Conservation (phyloP, 1,140 invertebrate species). For the Drosophila pachea region DNA sequence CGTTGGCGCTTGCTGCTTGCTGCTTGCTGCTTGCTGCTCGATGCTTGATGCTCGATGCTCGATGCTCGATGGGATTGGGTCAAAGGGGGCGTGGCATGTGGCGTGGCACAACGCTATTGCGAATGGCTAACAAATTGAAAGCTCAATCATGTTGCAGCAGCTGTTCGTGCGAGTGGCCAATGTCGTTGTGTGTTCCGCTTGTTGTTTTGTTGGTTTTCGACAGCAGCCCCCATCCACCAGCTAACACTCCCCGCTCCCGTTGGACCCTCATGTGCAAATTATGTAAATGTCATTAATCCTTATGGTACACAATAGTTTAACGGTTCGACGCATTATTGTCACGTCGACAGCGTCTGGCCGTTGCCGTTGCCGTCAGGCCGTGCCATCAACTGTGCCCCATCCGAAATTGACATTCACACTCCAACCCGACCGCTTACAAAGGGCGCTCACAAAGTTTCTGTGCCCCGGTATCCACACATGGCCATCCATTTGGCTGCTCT, state of each 20-base stretch:
- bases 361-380: background rate
- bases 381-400: conserved; percentile 45
- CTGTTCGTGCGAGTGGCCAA: conserved; percentile 70
- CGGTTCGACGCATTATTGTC: conserved; percentile 74
- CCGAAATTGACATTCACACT: conserved; percentile 40
- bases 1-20: conserved; percentile 7
- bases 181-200: conserved; percentile 32
- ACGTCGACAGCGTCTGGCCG: conserved; percentile 46
- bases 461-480: no score
- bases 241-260: background rate
- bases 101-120: conserved; percentile 10
- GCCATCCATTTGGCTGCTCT: background rate
- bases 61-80: conserved; percentile 19
- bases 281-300: conserved; percentile 77
- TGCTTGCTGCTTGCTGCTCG: no score
- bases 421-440: background rate
- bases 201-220: conserved; percentile 42
- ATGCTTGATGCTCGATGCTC: no score
- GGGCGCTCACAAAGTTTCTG: conserved; percentile 1
- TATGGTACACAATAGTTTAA: conserved; percentile 76
- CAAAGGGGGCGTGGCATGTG: background rate
- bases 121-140: conserved; percentile 67
- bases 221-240: conserved; percentile 4
- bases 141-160: conserved; percentile 75
- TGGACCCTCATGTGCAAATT: conserved; percentile 56